Conservation (phyloP, 2,888 invertebrate genomes). For the Cepaea hortensis region DNA sequence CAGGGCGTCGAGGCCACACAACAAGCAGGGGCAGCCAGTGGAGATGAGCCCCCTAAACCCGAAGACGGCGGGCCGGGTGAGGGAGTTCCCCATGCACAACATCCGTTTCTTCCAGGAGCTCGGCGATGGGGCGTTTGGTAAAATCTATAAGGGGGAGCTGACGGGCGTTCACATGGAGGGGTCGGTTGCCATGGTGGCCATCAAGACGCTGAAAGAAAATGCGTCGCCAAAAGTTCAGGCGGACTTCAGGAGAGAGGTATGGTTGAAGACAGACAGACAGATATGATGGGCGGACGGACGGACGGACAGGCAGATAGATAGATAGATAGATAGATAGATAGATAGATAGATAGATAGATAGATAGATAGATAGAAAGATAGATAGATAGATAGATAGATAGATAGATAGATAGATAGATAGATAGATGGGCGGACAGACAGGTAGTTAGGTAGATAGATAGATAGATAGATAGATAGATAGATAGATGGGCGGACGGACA, state of each 20-base stretch:
- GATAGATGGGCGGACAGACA: too few relatives aligned
- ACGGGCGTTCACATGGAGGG: slow-evolving; percentile 75
- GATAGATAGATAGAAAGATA: too few relatives aligned
- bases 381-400: too few relatives aligned
- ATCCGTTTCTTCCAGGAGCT: slow-evolving; percentile 76
- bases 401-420: too few relatives aligned
- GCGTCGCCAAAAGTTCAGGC: slow-evolving; percentile 92
- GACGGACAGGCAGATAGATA: too few relatives aligned
- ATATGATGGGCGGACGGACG: too few relatives aligned
- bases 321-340: too few relatives aligned
- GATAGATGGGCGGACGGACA: too few relatives aligned
- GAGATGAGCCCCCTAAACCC: slow-evolving; percentile 71
- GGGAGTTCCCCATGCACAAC: slow-evolving; percentile 90
- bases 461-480: too few relatives aligned
- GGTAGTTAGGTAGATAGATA: too few relatives aligned
- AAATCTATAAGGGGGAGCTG: slow-evolving; percentile 95
- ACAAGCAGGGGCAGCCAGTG: slow-evolving; percentile 58
- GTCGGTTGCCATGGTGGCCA: slow-evolving; percentile 85
- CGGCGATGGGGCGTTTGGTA: slow-evolving; percentile 89
- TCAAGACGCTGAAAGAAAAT: slow-evolving; percentile 95
- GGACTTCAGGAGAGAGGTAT: slow-evolving; percentile 90
- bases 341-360: too few relatives aligned
- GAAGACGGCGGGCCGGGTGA: slow-evolving; percentile 80
- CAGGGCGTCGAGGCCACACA: slow-evolving; percentile 54
- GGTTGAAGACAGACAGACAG: not conserved